Percentiles rank a stretch among this genome's conserved stretches.
phyloP scores from a whole-genome alignment of 2,797 vertebrate genomes.

The Pygocentrus nattereri region DNA sequence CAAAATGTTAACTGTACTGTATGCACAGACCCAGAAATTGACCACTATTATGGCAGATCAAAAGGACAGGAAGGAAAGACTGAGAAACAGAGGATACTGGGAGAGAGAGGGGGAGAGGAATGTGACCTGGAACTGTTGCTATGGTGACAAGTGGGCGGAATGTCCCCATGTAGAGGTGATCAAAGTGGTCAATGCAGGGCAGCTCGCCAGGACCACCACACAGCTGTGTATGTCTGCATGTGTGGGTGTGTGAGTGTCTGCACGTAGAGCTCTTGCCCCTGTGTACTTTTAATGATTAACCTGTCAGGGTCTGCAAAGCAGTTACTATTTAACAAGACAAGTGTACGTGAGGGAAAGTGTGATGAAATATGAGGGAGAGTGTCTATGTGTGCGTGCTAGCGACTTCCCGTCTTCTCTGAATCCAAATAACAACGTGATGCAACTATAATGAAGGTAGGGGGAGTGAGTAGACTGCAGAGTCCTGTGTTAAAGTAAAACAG shows the following conservation, averaged over 20 bases:
- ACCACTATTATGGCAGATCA: neutral
- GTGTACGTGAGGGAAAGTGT: slow-evolving; percentile 35
- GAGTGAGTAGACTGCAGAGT: neutral
- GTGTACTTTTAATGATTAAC: slow-evolving; percentile 47
- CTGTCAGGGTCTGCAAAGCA: slow-evolving; percentile 34
- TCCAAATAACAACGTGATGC: neutral
- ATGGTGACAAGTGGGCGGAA: slow-evolving; percentile 41
- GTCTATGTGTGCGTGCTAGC: neutral
- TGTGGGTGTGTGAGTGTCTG: slow-evolving; percentile 26
- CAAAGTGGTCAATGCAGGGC: slow-evolving; percentile 42
- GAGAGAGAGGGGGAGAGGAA: slow-evolving; percentile 28
- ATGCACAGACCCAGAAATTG: neutral
- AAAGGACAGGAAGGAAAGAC: slow-evolving; percentile 12
- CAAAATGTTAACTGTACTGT: neutral
- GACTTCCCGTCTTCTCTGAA: neutral
- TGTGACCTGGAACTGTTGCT: slow-evolving; percentile 43
- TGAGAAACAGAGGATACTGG: slow-evolving; percentile 7
- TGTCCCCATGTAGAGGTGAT: slow-evolving; percentile 44
- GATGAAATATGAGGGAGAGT: slow-evolving; percentile 38
- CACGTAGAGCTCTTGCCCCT: slow-evolving; percentile 19
- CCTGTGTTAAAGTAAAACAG: neutral
- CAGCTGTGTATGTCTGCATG: slow-evolving; percentile 27
- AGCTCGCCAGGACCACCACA: slow-evolving; percentile 41
- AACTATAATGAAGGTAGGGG: neutral
- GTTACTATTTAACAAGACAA: slow-evolving; percentile 33